phyloP scores from a whole-genome alignment of 2,113 vertebrate species.

The Fulmarus glacialis region DNA sequence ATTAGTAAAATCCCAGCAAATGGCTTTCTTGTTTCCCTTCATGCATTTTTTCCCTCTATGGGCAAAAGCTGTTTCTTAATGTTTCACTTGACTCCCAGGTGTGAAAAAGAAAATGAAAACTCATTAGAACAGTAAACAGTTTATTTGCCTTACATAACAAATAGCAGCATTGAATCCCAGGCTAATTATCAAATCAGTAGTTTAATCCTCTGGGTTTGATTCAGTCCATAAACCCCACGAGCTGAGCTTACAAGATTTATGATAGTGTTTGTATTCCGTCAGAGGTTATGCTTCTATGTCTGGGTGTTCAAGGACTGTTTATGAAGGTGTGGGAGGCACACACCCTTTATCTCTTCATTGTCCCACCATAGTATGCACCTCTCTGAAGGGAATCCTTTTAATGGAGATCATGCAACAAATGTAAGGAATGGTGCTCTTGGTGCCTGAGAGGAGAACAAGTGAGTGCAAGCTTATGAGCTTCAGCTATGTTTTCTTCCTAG shows the following conservation, averaged over 20 bases:
- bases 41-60: neutral
- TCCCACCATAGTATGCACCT: neutral
- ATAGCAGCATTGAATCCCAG: neutral
- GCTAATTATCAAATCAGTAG: conserved; percentile 25
- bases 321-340: neutral
- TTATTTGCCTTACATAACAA: conserved; percentile 37
- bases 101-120: neutral
- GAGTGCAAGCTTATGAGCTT: neutral
- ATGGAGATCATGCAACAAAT: neutral
- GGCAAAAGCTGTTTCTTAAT: neutral
- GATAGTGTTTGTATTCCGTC: neutral
- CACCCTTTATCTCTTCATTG: neutral
- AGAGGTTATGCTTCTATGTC: neutral
- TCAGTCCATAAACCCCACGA: neutral
- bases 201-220: conserved; percentile 13
- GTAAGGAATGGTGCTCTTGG: neutral
- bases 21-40: neutral
- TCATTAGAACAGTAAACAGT: conserved; percentile 7
- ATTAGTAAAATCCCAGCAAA: neutral
- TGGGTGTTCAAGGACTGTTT: neutral
- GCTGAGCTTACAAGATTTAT: neutral
- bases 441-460: neutral
- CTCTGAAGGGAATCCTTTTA: neutral
- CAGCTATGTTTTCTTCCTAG: neutral
- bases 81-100: neutral